Conservation (phyloP, 1,140 invertebrate genomes). For the Solenopsis fugax region DNA sequence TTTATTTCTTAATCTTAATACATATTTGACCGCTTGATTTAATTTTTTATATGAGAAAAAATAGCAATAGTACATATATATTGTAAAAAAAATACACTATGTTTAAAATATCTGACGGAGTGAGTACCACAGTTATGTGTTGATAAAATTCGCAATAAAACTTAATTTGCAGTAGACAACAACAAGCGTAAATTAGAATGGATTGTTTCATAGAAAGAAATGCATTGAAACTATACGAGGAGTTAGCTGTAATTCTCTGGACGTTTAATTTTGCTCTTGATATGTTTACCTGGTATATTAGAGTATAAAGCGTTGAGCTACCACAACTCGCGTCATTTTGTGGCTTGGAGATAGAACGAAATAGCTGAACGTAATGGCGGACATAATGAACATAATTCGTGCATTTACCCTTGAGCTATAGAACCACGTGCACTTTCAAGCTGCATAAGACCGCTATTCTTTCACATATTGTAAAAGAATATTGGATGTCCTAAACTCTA, state of each 20-base stretch:
- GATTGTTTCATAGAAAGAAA: not conserved
- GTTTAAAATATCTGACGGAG: not conserved
- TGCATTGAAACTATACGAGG: not conserved
- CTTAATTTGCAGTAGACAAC: not conserved
- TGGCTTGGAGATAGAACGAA: slow-evolving; percentile 28
- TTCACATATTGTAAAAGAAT: not conserved
- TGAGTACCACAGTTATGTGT: no score
- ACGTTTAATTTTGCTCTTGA: slow-evolving; percentile 37
- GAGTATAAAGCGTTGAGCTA: slow-evolving; percentile 15
- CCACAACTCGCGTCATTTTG: slow-evolving; percentile 31
- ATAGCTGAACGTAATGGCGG: slow-evolving; percentile 33
- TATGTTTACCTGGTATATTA: slow-evolving; percentile 46
- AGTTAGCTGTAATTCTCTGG: slow-evolving; percentile 7
- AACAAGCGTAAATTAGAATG: not conserved
- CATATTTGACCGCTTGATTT: not conserved
- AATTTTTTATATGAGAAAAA: slow-evolving; percentile 11
- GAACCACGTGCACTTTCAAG: not conserved
- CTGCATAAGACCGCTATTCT: not conserved
- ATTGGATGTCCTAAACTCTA: not conserved
- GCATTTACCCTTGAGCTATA: slow-evolving; percentile 17
- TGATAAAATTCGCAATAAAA: not conserved
- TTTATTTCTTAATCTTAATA: not conserved
- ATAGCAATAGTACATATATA: not conserved
- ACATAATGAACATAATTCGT: slow-evolving; percentile 57
- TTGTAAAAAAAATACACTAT: not conserved